These are phyloP conservation scores for Misgurnus mizolepis DNA, from an alignment of 2,113 vertebrate species.

Conservation along the genomic window DNA sequence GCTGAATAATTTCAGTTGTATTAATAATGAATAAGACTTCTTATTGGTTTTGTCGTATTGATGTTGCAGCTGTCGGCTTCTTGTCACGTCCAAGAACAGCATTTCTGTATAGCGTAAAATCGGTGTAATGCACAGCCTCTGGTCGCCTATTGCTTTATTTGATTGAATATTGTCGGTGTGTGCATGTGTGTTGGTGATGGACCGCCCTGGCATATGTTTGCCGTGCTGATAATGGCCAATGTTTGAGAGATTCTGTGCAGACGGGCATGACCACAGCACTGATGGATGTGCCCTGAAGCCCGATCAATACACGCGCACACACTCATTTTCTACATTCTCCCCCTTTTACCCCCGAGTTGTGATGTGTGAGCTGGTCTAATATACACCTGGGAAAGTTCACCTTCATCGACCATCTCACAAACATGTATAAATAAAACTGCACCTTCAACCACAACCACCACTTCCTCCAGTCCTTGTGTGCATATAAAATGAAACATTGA, in stretches of 20 bases:
- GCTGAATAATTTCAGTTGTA: too few relatives aligned
- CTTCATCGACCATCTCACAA: constrained; percentile 13
- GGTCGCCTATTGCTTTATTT: not conserved
- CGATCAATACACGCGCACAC: not conserved
- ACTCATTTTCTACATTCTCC: constrained; percentile 13
- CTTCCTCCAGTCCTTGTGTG: too few relatives aligned
- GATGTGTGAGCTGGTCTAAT: constrained; percentile 13
- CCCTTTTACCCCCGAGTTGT: not conserved
- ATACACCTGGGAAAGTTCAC: constrained; percentile 22
- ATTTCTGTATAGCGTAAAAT: too few relatives aligned
- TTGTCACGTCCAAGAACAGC: too few relatives aligned
- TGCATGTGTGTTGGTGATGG: not conserved
- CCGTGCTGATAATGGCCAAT: constrained; percentile 13
- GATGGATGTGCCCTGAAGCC: constrained; percentile 29
- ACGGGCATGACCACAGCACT: constrained; percentile 2
- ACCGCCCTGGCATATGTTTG: constrained; percentile 22
- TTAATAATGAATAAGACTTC: too few relatives aligned
- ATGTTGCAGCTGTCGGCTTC: too few relatives aligned
- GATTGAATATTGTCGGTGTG: not conserved
- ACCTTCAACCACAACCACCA: not conserved
- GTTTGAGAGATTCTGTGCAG: constrained; percentile 18
- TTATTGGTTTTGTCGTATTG: too few relatives aligned
- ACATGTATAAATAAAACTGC: not conserved
- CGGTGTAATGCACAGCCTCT: too few relatives aligned
- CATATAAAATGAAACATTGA: too few relatives aligned